These are phyloP conservation scores for Drosophila recens DNA, from an alignment of 2,888 invertebrate species.

Conservation along the genomic window DNA sequence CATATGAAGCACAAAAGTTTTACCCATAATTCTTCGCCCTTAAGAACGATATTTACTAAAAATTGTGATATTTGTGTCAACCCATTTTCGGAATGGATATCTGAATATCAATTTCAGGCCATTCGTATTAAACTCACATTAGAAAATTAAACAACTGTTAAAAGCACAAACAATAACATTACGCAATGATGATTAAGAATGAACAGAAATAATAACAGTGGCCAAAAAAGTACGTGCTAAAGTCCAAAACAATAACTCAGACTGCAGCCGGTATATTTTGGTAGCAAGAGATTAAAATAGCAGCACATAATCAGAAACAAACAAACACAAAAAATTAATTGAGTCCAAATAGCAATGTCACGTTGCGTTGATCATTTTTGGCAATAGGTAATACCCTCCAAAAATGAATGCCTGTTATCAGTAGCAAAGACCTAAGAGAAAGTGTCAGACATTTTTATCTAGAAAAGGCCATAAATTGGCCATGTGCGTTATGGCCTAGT, in stretches of 20 bases:
- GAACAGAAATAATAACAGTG: slow-evolving; percentile 2
- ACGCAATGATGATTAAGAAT: neutral
- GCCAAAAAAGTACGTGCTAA: neutral
- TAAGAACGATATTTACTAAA: no score
- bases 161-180: neutral
- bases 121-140: neutral
- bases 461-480: slow-evolving; percentile 21
- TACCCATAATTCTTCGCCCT: no score
- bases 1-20: no score
- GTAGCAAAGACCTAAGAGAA: slow-evolving; percentile 19
- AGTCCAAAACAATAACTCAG: neutral
- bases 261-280: slow-evolving; percentile 2
- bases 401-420: slow-evolving; percentile 34
- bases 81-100: neutral
- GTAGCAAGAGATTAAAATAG: slow-evolving; percentile 8
- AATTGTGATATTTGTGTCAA: no score
- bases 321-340: slow-evolving; percentile 1
- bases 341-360: slow-evolving; percentile 10
- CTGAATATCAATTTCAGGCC: neutral
- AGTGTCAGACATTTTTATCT: slow-evolving; percentile 40
- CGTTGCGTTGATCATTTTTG: slow-evolving; percentile 5
- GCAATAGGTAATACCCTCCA: slow-evolving; percentile 6
- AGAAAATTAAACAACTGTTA: neutral
- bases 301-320: neutral
- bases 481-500: slow-evolving; percentile 2